Conservation (phyloP, 1,140 invertebrate genomes). For the Papilio machaon region DNA sequence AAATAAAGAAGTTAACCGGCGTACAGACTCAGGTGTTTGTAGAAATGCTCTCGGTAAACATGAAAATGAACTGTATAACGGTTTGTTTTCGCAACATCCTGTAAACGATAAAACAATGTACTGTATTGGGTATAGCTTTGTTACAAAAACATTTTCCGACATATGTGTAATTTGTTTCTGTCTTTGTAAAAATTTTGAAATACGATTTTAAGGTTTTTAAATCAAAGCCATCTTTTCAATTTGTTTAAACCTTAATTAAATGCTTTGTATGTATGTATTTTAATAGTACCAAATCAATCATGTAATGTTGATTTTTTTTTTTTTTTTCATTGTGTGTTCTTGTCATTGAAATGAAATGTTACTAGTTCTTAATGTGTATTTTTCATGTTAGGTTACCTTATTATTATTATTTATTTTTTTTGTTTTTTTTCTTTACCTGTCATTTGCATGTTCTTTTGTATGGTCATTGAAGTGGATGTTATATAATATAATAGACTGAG, state of each 20-base stretch:
- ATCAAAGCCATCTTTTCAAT: neutral
- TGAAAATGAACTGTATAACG: slow-evolving; percentile 15
- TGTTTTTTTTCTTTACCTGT: too few species aligned
- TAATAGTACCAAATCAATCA: too few species aligned
- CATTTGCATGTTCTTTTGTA: too few species aligned
- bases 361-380: too few species aligned
- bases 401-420: too few species aligned
- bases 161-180: neutral
- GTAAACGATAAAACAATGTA: neutral
- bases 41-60: slow-evolving; percentile 18
- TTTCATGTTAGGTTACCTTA: too few species aligned
- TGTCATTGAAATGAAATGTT: too few species aligned
- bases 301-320: too few species aligned
- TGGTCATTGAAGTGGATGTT: too few species aligned
- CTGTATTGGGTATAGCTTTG: neutral
- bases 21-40: neutral
- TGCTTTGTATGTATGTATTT: too few species aligned
- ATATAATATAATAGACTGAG: too few species aligned
- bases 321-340: too few species aligned
- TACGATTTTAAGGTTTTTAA: neutral
- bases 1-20: slow-evolving; percentile 22
- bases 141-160: neutral
- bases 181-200: neutral
- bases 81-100: slow-evolving; percentile 11
- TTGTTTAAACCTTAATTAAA: neutral